A percentile compares a stretch with the other conserved stretches of the same genome.
Evolutionary conservation across 2,113 vertebrate species (phyloP).

Genomic region (Oncorhynchus nerka): DNA sequence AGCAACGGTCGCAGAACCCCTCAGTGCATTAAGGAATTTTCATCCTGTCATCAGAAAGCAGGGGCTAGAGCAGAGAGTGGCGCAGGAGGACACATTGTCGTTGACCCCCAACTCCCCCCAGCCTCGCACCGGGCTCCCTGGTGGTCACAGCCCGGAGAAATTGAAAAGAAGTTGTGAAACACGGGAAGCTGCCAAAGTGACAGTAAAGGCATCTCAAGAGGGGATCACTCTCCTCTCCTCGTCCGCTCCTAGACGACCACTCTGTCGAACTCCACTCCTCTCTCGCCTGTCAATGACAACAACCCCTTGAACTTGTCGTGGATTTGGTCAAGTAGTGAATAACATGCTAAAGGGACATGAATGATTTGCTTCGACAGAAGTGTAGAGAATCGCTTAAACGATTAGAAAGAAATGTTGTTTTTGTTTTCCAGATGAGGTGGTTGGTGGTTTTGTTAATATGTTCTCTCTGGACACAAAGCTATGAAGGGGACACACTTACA

Average conservation of each 20-base stretch:
- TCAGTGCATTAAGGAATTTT: constrained; percentile 74
- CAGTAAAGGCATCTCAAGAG: constrained; percentile 79
- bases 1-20: constrained; percentile 67
- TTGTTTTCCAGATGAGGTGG: background rate
- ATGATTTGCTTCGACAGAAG: constrained; percentile 33
- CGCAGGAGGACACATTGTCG: constrained; percentile 51
- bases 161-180: constrained; percentile 70
- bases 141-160: constrained; percentile 67
- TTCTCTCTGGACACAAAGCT: background rate
- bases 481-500: constrained; percentile 41
- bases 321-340: constrained; percentile 60
- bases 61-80: constrained; percentile 66
- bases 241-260: constrained; percentile 55
- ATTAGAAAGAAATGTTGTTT: constrained; percentile 4
- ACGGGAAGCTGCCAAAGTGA: constrained; percentile 76
- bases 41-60: constrained; percentile 76
- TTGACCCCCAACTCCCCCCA: constrained; percentile 69
- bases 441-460: constrained; percentile 1
- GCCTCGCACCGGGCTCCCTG: constrained; percentile 59
- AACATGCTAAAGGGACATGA: constrained; percentile 39
- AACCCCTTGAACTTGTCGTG: constrained; percentile 65
- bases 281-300: constrained; percentile 66
- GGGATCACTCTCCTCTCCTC: constrained; percentile 64
- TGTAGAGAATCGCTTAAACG: constrained; percentile 34
- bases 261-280: constrained; percentile 32